Percentiles rank a stretch among this genome's conserved stretches.
These are phyloP conservation scores for Cephonodes hylas DNA, from an alignment of 2,888 invertebrate genomes.

Conservation along the genomic window DNA sequence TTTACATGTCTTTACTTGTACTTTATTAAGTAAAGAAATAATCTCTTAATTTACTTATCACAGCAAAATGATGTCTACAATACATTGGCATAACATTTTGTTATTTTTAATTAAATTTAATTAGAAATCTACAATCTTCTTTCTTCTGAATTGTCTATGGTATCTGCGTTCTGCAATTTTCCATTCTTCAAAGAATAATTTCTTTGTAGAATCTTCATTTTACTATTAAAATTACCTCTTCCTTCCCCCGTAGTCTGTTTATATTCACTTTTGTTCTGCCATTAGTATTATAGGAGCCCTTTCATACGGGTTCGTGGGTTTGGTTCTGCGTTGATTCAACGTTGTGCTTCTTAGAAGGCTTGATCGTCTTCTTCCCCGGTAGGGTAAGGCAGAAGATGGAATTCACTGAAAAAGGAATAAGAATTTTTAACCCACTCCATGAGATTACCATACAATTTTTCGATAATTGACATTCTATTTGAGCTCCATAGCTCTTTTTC, in stretches of 20 bases:
- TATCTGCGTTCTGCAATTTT: no score
- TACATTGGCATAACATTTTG: not conserved
- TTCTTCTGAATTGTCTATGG: no score
- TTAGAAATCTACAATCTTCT: not conserved
- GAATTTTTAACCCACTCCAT: not conserved
- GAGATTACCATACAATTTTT: no score
- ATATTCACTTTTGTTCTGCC: not conserved
- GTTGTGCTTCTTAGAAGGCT: slow-evolving; percentile 35
- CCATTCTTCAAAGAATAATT: no score
- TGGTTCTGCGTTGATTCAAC: slow-evolving; percentile 54
- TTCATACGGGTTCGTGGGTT: slow-evolving; percentile 73
- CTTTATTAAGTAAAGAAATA: not conserved
- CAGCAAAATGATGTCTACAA: not conserved
- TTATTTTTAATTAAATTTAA: not conserved
- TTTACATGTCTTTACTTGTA: not conserved
- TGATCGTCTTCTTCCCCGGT: slow-evolving; percentile 50
- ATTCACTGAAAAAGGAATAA: slow-evolving; percentile 54
- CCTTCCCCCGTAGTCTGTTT: not conserved
- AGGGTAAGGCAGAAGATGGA: slow-evolving; percentile 60
- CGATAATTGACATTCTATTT: no score
- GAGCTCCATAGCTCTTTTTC: no score
- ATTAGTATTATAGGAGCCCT: not conserved
- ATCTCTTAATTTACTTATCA: not conserved
- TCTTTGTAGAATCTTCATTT: not conserved
- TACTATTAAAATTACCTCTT: not conserved